Conservation (phyloP, 2,113 vertebrate species). For the Pimephales promelas region DNA sequence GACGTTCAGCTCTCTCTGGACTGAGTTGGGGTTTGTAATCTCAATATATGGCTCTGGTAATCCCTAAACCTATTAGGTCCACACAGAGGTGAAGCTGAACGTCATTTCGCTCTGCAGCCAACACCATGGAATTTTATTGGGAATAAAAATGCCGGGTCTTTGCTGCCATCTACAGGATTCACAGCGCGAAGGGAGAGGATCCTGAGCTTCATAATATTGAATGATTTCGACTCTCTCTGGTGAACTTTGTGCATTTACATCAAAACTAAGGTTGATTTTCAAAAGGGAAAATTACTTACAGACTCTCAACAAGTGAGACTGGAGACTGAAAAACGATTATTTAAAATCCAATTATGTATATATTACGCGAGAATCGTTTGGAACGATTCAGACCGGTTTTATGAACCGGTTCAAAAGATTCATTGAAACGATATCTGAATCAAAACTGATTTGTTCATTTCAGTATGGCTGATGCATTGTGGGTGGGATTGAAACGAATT, state of each 20-base stretch:
- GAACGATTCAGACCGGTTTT: background rate
- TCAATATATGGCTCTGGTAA: too few relatives aligned
- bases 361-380: background rate
- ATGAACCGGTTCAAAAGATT: background rate
- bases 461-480: constrained; percentile 18
- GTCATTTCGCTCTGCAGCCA: too few relatives aligned
- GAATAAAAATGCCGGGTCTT: background rate
- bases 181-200: background rate
- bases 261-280: background rate
- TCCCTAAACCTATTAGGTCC: too few relatives aligned
- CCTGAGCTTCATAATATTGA: too few relatives aligned
- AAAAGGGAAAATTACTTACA: background rate
- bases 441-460: background rate
- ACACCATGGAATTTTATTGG: background rate
- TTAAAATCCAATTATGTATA: background rate
- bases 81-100: too few relatives aligned
- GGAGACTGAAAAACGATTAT: background rate
- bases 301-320: background rate
- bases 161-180: constrained; percentile 4
- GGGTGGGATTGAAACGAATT: constrained; percentile 35
- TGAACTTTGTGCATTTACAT: background rate
- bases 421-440: background rate
- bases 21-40: too few relatives aligned
- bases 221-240: too few relatives aligned
- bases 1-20: too few relatives aligned